phyloP scores from a whole-genome alignment of 1,140 invertebrate genomes.

The Drosophila littoralis region DNA sequence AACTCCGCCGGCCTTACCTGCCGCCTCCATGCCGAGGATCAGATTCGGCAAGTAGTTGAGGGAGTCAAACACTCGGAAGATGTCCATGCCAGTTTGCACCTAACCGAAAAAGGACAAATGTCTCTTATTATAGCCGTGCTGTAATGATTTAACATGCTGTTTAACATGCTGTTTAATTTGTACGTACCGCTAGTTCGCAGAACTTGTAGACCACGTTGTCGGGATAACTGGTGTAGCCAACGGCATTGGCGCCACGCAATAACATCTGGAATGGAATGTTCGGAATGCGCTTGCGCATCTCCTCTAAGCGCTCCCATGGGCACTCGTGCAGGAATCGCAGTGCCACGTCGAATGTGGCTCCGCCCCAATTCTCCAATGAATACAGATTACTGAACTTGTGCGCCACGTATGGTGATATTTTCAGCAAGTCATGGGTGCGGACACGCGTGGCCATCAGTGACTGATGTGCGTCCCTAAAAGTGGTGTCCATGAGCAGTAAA shows the following conservation, averaged over 20 bases:
- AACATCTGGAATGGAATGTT: constrained; percentile 99
- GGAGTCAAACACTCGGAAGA: constrained; percentile 99
- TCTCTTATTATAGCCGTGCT: not conserved
- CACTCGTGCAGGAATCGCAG: constrained; percentile 99
- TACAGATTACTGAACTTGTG: constrained; percentile 95
- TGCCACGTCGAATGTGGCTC: constrained; percentile 99
- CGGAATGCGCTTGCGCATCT: constrained; percentile 96
- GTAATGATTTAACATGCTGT: not conserved
- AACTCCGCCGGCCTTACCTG: constrained; percentile 97
- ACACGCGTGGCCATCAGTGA: constrained; percentile 97
- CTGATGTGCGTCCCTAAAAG: constrained; percentile 99
- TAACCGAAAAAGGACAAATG: constrained; percentile 83
- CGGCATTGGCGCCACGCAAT: constrained; percentile 98
- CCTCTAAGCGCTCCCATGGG: constrained; percentile 98
- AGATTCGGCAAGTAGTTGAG: constrained; percentile 99
- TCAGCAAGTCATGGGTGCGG: constrained; percentile 95
- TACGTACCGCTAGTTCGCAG: constrained; percentile 92
- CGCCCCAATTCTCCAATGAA: constrained; percentile 99
- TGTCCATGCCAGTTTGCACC: constrained; percentile 98
- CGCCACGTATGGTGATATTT: constrained; percentile 97
- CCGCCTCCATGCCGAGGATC: constrained; percentile 99
- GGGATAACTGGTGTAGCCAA: constrained; percentile 99
- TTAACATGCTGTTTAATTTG: too few species aligned
- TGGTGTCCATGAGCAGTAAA: constrained; percentile 98
- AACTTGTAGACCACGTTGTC: constrained; percentile 99